Conservation (phyloP, 2,113 vertebrate genomes). For the Nipponia nippon region DNA sequence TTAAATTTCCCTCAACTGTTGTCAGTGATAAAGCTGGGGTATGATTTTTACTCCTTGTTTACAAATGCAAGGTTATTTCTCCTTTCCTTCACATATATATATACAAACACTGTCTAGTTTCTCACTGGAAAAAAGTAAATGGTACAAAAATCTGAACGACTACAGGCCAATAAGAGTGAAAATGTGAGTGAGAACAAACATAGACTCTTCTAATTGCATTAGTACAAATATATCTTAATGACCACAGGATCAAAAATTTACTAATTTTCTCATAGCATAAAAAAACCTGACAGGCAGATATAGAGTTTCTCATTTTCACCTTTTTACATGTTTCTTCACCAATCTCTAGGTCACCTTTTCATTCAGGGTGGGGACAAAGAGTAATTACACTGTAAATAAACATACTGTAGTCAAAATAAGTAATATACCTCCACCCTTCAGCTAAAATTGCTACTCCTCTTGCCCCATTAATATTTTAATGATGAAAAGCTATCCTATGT, state of each 20-base stretch:
- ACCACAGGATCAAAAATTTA: not conserved
- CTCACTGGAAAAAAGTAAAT: not conserved
- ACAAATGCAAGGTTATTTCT: slow-evolving; percentile 1
- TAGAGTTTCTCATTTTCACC: not conserved
- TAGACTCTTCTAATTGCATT: not conserved
- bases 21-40: not conserved
- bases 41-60: not conserved
- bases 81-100: not conserved
- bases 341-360: not conserved
- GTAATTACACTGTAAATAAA: not conserved
- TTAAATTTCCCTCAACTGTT: not conserved
- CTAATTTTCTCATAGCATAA: not conserved
- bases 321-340: not conserved
- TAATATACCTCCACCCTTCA: not conserved
- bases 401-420: not conserved
- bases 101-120: not conserved
- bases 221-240: not conserved
- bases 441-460: not conserved
- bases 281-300: not conserved
- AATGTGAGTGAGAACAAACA: not conserved
- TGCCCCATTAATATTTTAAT: not conserved
- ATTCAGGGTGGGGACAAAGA: not conserved
- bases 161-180: not conserved
- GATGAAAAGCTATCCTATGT: not conserved
- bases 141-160: not conserved